A percentile compares a stretch with the other conserved stretches of the same genome.
Conservation (phyloP, 92 coral and sea anemone species). For the Bergia puertoricense region DNA sequence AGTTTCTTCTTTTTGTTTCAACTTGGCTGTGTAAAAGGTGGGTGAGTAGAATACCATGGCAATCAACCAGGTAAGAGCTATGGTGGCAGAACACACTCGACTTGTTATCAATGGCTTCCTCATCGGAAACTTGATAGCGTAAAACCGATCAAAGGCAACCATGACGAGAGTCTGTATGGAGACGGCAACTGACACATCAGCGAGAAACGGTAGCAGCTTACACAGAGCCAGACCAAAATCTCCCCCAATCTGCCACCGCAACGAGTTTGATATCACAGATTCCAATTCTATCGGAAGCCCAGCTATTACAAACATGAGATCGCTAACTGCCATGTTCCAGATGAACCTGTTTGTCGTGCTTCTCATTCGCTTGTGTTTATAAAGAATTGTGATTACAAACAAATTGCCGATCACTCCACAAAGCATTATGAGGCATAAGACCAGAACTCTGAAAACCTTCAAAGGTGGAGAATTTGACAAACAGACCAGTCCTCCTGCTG, state of each 20-base stretch:
- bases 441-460: constrained; percentile 11
- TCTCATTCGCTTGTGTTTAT: constrained; percentile 19
- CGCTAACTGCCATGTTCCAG: constrained; percentile 40
- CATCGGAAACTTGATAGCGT: constrained; percentile 26
- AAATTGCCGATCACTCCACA: constrained; percentile 27
- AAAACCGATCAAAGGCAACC: constrained; percentile 38
- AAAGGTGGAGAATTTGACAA: background rate
- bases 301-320: constrained; percentile 13
- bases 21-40: constrained; percentile 25
- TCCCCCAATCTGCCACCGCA: constrained; percentile 38
- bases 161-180: constrained; percentile 30
- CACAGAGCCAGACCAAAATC: constrained; percentile 40
- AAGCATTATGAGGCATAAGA: constrained; percentile 22
- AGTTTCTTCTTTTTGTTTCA: background rate
- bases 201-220: constrained; percentile 30
- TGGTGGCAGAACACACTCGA: constrained; percentile 18
- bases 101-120: constrained; percentile 12
- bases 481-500: background rate
- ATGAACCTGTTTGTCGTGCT: constrained; percentile 41
- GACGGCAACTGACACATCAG: constrained; percentile 29
- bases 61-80: constrained; percentile 16
- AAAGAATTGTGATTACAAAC: constrained; percentile 21
- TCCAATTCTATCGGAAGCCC: constrained; percentile 36
- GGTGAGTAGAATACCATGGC: constrained; percentile 30
- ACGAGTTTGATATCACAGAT: constrained; percentile 14